phyloP scores from a whole-genome alignment of 2,113 vertebrate species.

The Nicator chloris region DNA sequence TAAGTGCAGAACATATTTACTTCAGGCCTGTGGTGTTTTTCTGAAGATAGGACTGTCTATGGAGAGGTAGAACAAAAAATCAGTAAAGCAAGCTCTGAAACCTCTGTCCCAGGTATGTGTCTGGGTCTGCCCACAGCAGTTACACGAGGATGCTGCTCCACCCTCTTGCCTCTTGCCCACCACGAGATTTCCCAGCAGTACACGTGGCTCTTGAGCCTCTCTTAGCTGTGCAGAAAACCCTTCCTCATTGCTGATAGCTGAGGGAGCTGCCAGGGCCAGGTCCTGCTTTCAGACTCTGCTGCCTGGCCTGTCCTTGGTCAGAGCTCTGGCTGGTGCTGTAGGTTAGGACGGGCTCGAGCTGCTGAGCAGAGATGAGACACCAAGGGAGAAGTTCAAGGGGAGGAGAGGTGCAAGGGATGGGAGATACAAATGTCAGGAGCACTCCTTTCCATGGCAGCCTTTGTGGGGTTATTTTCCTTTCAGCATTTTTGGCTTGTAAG shows the following conservation, averaged over 20 bases:
- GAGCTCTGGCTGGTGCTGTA: accelerated
- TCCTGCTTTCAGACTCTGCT: background rate
- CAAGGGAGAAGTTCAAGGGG: background rate
- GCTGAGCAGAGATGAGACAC: background rate
- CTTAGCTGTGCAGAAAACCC: background rate
- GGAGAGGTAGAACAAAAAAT: background rate
- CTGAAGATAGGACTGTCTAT: background rate
- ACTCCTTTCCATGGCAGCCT: background rate
- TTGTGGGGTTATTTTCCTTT: background rate
- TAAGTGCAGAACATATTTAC: background rate
- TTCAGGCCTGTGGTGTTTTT: background rate
- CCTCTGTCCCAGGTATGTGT: background rate
- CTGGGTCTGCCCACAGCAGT: background rate
- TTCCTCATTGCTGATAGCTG: background rate
- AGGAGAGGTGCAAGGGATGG: background rate
- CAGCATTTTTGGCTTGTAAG: background rate
- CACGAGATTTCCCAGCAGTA: background rate
- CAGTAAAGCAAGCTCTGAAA: background rate
- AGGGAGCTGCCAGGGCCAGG: background rate
- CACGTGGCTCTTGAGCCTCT: accelerated
- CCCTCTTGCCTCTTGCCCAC: background rate
- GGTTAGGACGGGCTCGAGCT: background rate
- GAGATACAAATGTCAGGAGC: background rate
- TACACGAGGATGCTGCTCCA: background rate
- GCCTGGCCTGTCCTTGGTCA: background rate